Evolutionary conservation across 2,113 vertebrate genomes (phyloP).

Genomic region (Cebidichthys violaceus): DNA sequence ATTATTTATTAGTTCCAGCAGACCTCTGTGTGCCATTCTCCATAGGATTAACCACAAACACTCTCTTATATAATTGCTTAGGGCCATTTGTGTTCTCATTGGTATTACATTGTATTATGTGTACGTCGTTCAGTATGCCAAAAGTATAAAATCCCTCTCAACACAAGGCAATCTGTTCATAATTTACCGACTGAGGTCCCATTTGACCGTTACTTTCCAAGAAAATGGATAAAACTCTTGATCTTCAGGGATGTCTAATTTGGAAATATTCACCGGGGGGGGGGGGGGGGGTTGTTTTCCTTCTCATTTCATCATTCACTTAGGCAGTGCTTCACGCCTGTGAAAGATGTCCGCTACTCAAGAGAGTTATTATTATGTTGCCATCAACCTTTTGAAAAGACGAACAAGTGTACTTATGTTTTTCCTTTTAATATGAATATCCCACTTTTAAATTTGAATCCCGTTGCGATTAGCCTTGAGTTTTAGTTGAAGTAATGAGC

Average conservation of each 20-base stretch:
- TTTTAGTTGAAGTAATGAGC: conserved; percentile 36
- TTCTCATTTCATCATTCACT: conserved; percentile 11
- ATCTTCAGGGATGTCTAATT: conserved; percentile 13
- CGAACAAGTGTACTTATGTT: conserved; percentile 38
- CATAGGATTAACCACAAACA: conserved; percentile 5
- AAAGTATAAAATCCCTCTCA: neutral
- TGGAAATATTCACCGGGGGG: conserved; percentile 37
- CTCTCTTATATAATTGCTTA: neutral
- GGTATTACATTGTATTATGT: neutral
- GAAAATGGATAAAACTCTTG: neutral
- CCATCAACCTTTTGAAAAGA: conserved; percentile 30
- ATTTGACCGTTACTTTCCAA: neutral
- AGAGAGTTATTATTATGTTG: conserved; percentile 20
- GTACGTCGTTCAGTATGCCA: neutral
- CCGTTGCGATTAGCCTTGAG: conserved; percentile 11
- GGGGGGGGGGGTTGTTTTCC: neutral
- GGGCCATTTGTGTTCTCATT: neutral
- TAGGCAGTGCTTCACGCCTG: neutral
- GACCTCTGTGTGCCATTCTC: neutral
- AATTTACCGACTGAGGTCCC: neutral
- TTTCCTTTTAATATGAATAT: neutral
- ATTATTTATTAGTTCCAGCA: neutral
- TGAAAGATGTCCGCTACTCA: conserved; percentile 11
- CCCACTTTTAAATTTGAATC: conserved; percentile 35
- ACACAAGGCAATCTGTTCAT: neutral